Evolutionary conservation across 1,140 invertebrate genomes (phyloP), one percentile per base, ranked within the genome.

Genomic region (Camponotus vicinus): DNA sequence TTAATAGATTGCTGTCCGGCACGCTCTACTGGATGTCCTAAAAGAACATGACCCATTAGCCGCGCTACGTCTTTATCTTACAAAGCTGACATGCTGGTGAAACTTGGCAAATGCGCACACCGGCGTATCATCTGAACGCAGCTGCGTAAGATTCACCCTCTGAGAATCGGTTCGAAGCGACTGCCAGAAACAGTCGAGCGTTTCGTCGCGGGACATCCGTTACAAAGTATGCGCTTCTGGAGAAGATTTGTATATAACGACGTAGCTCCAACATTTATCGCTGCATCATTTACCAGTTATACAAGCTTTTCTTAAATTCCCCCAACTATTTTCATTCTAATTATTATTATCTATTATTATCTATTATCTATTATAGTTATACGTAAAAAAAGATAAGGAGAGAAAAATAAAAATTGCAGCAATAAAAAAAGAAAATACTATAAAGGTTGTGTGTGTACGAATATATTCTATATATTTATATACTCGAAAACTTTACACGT

Each of bases 61-160:
- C 42, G 37, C 34, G 3, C 40, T 34, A 73, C 40, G 18, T 57
- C 40, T 59, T 73, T 82, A 73, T 82, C 79, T 55, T 32, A 21
- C 13, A n/a, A 27, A 11, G 18, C 55, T 27, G 40, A 63, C 76
- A 49, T 9, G 57, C 63, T 55, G 37, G 21, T 18, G 49, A 70
- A 71, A 82, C 70, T 82, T 61, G 27, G 55, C 79, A 49, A 73
- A 73, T 73, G 13, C 18, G 40, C 67, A 55, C 49, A 73, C 27
- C 40, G 55, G 6, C 67, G 5, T 82, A 82, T 71, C 57, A 18
- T 27, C 15, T 27, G 37, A 59, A 73, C 67, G 79, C 79, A 73
- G 79, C 79, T 82, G 67, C 49, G 45, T 59, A 73, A 82, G 55
- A 73, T 73, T 82, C 49, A 59, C 79, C 55, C 67, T 82, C n/a